Percentiles rank a stretch among this genome's conserved stretches.
Conservation (phyloP, 2,797 vertebrate genomes). For the Xenentodon cancila region DNA sequence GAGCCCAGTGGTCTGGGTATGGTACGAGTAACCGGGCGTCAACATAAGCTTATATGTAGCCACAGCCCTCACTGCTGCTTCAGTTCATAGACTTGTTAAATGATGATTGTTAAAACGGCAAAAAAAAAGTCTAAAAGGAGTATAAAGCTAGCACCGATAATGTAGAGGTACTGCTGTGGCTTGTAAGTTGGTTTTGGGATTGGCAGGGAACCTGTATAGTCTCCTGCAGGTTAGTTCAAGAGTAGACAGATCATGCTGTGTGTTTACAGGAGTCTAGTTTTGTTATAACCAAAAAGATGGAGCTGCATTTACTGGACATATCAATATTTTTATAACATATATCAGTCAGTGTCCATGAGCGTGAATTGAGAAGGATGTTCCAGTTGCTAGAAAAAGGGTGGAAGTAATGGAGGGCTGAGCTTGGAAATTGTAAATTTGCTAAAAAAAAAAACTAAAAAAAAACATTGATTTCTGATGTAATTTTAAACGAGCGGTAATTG, state of each 20-base stretch:
- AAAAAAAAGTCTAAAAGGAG: constrained; percentile 33
- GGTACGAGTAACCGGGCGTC: constrained; percentile 49
- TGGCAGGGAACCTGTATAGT: constrained; percentile 51
- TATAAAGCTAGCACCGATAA: constrained; percentile 36
- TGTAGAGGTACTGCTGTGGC: constrained; percentile 55
- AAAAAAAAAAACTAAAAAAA: too few species aligned
- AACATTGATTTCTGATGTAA: neutral
- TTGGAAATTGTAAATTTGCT: constrained; percentile 29
- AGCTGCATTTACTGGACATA: constrained; percentile 11
- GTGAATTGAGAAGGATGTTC: constrained; percentile 40
- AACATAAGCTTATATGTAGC: constrained; percentile 49
- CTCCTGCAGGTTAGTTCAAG: constrained; percentile 14
- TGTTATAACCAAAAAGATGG: constrained; percentile 23
- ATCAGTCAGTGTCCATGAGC: constrained; percentile 17
- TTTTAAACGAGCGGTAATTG: constrained; percentile 1
- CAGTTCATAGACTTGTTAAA: constrained; percentile 58
- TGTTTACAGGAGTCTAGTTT: constrained; percentile 37
- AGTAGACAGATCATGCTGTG: constrained; percentile 12
- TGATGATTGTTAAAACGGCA: constrained; percentile 69
- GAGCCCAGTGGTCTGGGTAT: constrained; percentile 61
- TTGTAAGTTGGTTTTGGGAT: constrained; percentile 69
- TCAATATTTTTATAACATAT: constrained; percentile 18
- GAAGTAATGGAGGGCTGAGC: constrained; percentile 30
- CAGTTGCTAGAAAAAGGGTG: constrained; percentile 34
- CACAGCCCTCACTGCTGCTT: constrained; percentile 31